Evolutionary conservation across 1,140 invertebrate genomes (phyloP).

Genomic region (Plodia interpunctella): DNA sequence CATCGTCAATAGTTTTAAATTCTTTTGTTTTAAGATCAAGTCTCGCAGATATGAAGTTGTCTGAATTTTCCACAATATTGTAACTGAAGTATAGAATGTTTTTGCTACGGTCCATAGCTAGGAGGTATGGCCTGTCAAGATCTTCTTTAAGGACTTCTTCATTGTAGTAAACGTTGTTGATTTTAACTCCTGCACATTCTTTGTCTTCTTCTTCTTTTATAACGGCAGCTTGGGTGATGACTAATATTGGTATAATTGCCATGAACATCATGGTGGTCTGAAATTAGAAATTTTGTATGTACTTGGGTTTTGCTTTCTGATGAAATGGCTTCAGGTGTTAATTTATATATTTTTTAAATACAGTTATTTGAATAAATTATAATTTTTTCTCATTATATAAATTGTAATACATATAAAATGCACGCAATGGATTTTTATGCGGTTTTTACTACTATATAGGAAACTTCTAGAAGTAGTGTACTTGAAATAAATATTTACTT

Average conservation of each 20-base stretch:
- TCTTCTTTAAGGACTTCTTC: conserved; percentile 36
- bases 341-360: too few relatives aligned
- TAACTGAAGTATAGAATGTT: conserved; percentile 56
- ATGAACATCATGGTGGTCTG: conserved; percentile 35
- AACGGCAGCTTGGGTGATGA: conserved; percentile 32
- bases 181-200: conserved; percentile 33
- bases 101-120: conserved; percentile 43
- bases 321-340: too few relatives aligned
- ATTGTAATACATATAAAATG: too few relatives aligned
- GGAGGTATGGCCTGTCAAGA: conserved; percentile 45
- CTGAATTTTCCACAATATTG: conserved; percentile 35
- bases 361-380: too few relatives aligned
- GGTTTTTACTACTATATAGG: too few relatives aligned
- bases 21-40: conserved; percentile 51
- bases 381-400: too few relatives aligned
- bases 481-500: too few relatives aligned
- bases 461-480: too few relatives aligned
- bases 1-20: conserved; percentile 35
- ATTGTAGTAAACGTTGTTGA: conserved; percentile 36
- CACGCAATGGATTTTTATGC: too few relatives aligned
- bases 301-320: not conserved
- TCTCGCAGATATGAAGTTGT: conserved; percentile 40
- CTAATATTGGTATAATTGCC: conserved; percentile 26
- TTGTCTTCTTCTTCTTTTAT: conserved; percentile 29
- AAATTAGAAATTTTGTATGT: conserved; percentile 15